Conservation (phyloP, 2,797 vertebrate genomes). For the Coregonus ussuriensis region DNA sequence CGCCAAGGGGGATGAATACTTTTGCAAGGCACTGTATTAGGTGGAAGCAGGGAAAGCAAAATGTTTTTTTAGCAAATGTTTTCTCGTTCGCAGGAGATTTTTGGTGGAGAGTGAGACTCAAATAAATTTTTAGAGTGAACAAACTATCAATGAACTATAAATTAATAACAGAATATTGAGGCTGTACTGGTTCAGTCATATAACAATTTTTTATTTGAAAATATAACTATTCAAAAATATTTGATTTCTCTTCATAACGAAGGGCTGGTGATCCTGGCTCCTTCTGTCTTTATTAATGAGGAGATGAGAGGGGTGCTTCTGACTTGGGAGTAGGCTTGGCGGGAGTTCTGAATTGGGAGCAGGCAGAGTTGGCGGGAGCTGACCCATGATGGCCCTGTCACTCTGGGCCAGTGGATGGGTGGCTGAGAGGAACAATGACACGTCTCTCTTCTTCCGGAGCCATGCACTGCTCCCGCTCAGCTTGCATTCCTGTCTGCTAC, state of each 20-base stretch:
- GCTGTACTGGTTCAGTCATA: not conserved
- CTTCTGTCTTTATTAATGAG: not conserved
- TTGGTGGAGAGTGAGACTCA: not conserved
- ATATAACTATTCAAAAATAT: too few species aligned
- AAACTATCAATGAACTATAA: not conserved
- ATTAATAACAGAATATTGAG: not conserved
- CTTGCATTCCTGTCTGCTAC: slow-evolving; percentile 1
- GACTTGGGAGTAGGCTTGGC: too few species aligned
- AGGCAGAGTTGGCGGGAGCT: slow-evolving; percentile 29
- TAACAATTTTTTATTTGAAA: too few species aligned
- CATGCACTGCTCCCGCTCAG: slow-evolving; percentile 34
- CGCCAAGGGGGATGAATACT: too few species aligned
- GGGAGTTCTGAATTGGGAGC: not conserved
- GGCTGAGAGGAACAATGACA: slow-evolving; percentile 33
- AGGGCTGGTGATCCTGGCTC: not conserved
- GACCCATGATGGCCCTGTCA: slow-evolving; percentile 44
- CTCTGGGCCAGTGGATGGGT: slow-evolving; percentile 15
- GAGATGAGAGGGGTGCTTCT: not conserved
- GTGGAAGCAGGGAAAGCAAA: not conserved
- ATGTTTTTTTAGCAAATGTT: not conserved
- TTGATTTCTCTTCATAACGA: not conserved
- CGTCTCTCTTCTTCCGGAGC: slow-evolving; percentile 42
- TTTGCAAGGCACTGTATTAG: not conserved
- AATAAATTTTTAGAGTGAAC: not conserved
- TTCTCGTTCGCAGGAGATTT: not conserved